Base-by-base conservation (phyloP, 2,888 invertebrate genomes). In the Euzophera pinguis region DNA sequence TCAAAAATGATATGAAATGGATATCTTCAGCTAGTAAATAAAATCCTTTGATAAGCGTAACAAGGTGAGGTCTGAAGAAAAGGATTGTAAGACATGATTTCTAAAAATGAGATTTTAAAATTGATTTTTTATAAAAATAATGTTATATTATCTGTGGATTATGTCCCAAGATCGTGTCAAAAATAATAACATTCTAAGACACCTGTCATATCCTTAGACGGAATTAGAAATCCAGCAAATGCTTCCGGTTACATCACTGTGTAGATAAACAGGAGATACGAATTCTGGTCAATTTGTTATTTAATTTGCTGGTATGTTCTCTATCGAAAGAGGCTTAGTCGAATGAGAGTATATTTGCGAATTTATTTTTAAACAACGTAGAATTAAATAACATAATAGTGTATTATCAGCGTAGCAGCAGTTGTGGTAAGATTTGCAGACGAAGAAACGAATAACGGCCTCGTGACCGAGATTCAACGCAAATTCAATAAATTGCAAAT, bases 401-500 rank as follows among this genome's bases (percentile, higher is more conserved):
- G n/a, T n/a, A n/a, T n/a, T n/a, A n/a, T n/a, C n/a, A 6, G 22
- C 27, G 7, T 49, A 38, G 47, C 35, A 47, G 38, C 38, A 38
- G 38, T 22, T 17, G 13, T 13, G 14, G 8, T 7, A 32, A 12
- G 29, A 41, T 50, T 16, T 10, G 38, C 9, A 8, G 32, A 50
- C 16, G 29, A 16, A 42, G 17, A 34, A 42, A 42, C 42, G 42
- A 43, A 37, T 53, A 53, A 50, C 42, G 52, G 52, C 60, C 69
- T 74, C 69, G 69, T 71, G 71, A 69, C 70, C 66, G 71, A 63
- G 68, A 64, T 63, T 67, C 58, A 45, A 45, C 57, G 61, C 65
- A 49, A 67, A 67, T 69, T 68, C 56, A 59, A 59, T 67, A 65
- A 58, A 16, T 60, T 53, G 58, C 58, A 50, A 63, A 65, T 57